Base-by-base conservation (phyloP, 2,888 invertebrate genomes). In the Xestia xanthographa region DNA sequence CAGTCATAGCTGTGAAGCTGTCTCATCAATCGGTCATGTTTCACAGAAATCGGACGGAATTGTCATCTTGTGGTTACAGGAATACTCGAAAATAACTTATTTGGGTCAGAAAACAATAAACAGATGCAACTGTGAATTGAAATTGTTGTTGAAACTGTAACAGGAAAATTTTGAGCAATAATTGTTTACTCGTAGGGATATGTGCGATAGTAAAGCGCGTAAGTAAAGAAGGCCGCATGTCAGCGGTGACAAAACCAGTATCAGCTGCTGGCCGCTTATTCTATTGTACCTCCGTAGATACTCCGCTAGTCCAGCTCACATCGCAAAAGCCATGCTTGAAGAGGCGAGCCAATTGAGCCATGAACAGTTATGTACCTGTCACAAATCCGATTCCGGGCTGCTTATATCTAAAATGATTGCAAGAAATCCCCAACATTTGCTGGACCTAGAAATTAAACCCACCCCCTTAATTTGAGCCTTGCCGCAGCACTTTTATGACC, bases 61-160 rank as follows among this genome's bases (percentile, higher is more conserved):
- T 45, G 67, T 71, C 34, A 48, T n/a, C 11, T 80, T 87, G 85
- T 62, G 85, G 85, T 86, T 70, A 63, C n/a, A 20, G 1, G 29
- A 56, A n/a, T 48, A 75, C 26, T n/a, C 20, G 29, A 77, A 67
- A 77, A 72, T 66, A 75, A 58, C 58, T 63, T 72, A 85, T 85
- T 83, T 67, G 53, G 82, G 75, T 84, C 82, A 84, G 26, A 22
- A 48, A 26, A 38, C 72, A 14, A 72, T 34, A 48, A 48, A 78
- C 45, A 53, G 50, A 38, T 58, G 69, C 5, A 58, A 26, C 20
- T 62, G 1, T 29, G 73, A 72, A 12, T 22, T 72, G 56, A 12
- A 20, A 63, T 53, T 66, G 29, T 58, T 43, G 14, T 2, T 48
- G 11, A 22, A 53, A 17, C 0, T 62, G 56, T 65, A 43, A 80